Percentiles rank a stretch among this genome's conserved stretches.
These are phyloP conservation scores for Siderastrea siderea DNA, from an alignment of 92 coral and sea anemone genomes.

Conservation along the genomic window DNA sequence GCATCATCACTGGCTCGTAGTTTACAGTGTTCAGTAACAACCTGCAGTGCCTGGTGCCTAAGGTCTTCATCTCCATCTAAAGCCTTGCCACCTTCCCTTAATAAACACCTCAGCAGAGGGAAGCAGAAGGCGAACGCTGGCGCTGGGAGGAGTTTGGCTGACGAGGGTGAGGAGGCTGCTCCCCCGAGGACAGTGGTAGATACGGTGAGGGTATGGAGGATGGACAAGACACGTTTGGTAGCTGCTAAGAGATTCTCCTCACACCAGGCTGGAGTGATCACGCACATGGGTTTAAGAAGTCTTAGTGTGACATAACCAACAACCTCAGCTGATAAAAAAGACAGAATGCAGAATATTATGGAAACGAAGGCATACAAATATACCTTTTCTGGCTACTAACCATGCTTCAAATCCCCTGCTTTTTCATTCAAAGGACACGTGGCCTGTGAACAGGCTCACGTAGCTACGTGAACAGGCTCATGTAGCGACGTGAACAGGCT, in stretches of 20 bases:
- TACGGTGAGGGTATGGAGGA: conserved; percentile 66
- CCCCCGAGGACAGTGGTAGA: conserved; percentile 24
- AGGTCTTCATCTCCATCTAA: conserved; percentile 85
- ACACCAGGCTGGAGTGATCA: conserved; percentile 73
- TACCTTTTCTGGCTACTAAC: too few relatives aligned
- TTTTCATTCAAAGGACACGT: too few relatives aligned
- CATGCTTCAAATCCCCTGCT: too few relatives aligned
- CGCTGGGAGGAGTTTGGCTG: conserved; percentile 66
- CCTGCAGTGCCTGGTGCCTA: conserved; percentile 75
- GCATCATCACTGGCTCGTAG: conserved; percentile 72
- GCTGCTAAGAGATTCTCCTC: conserved; percentile 76
- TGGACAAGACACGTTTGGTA: conserved; percentile 71
- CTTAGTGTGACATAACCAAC: conserved; percentile 76
- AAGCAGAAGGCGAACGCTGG: conserved; percentile 95
- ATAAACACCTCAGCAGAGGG: conserved; percentile 82
- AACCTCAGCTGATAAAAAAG: conserved; percentile 60
- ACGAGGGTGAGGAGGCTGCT: conserved; percentile 15
- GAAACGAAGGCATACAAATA: neutral
- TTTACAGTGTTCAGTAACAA: conserved; percentile 85
- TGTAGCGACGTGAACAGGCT: too few relatives aligned
- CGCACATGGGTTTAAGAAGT: conserved; percentile 79
- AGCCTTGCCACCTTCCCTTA: conserved; percentile 81
- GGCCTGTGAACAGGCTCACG: too few relatives aligned
- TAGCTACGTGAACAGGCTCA: too few relatives aligned
- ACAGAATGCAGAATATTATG: neutral